Base-by-base conservation (phyloP, 1,140 invertebrate species). In the Mya arenaria region DNA sequence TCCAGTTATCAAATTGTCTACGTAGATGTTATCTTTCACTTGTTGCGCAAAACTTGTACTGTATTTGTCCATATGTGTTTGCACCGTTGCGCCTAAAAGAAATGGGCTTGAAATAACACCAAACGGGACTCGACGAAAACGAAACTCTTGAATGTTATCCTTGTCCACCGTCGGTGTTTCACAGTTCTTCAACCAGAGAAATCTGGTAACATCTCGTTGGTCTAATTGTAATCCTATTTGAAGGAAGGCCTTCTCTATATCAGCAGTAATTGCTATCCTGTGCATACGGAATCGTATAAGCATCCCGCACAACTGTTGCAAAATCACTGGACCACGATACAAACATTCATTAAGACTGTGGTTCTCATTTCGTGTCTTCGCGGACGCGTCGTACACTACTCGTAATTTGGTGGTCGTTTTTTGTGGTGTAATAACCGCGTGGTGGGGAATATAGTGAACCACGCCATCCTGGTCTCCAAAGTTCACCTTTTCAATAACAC, bases 361-460 rank as follows among this genome's bases (percentile, higher is more conserved):
- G 23, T 15, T 23, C 19, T n/a, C 17, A 32, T 25, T 48, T 23
- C 19, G 52, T 4, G 41, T 25, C 34, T 55, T 48, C 56, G 69
- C 25, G 4, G 69, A 72, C 4, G 69, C 69, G 32, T 72, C 69
- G n/a, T 72, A 68, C n/a, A 68, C 65, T 8, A 74, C 56, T 19
- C 68, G 23, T 4, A 71, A 17, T 32, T 52, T 71, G 23, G 71
- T 74, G n/a, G 71, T 60, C 25, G 48, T 4, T 34, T 58, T 58
- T 19, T 74, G 13, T 32, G 32, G 25, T 6, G 17, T 56, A 39
- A 74, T 60, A 5, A 60, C 71, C 4, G 71, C 52, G 23, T 74
- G 71, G 41, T 74, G 71, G 3, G 71, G 68, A 17, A 81, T 65
- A 48, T 81, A 81, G 32, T 74, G 71, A 41, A 23, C 41, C 19